phyloP scores from a whole-genome alignment of 2,888 invertebrate genomes.

The Phytoseiulus persimilis region DNA sequence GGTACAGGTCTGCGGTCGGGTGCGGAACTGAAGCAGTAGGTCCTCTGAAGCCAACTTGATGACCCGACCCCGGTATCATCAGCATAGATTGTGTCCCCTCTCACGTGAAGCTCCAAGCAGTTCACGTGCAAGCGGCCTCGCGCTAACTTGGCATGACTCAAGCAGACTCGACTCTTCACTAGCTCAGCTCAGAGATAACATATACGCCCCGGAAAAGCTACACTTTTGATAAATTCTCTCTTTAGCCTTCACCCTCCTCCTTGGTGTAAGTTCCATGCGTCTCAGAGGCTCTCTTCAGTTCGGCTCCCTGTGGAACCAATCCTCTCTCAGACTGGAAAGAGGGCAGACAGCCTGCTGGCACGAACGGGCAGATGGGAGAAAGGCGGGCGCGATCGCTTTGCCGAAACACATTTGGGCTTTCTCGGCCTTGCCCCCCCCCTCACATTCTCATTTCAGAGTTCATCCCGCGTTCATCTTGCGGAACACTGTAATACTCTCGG shows the following conservation, averaged over 20 bases:
- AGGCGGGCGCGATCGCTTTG: not conserved
- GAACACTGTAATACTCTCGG: not conserved
- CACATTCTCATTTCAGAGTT: not conserved
- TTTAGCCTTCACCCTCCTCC: not conserved
- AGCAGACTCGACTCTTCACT: not conserved
- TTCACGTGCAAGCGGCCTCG: too few species aligned
- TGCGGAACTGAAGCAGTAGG: not conserved
- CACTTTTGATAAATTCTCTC: slow-evolving; percentile 32
- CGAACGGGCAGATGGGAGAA: too few species aligned
- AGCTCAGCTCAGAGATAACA: slow-evolving; percentile 15
- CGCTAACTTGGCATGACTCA: not conserved
- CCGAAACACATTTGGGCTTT: not conserved
- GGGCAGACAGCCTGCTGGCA: too few species aligned
- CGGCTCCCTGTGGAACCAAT: not conserved
- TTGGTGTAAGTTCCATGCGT: not conserved
- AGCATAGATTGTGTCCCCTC: too few species aligned
- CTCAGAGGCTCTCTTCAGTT: not conserved
- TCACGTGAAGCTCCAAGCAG: too few species aligned
- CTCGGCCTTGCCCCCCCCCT: not conserved
- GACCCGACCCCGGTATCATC: not conserved
- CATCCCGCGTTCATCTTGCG: not conserved
- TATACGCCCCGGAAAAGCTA: not conserved
- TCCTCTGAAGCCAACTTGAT: not conserved
- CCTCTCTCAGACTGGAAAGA: not conserved
- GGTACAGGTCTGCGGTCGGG: not conserved